Evolutionary conservation across 2,888 invertebrate species (phyloP), one percentile per base, ranked within the genome.

Genomic region (Cryptus viduatorius): DNA sequence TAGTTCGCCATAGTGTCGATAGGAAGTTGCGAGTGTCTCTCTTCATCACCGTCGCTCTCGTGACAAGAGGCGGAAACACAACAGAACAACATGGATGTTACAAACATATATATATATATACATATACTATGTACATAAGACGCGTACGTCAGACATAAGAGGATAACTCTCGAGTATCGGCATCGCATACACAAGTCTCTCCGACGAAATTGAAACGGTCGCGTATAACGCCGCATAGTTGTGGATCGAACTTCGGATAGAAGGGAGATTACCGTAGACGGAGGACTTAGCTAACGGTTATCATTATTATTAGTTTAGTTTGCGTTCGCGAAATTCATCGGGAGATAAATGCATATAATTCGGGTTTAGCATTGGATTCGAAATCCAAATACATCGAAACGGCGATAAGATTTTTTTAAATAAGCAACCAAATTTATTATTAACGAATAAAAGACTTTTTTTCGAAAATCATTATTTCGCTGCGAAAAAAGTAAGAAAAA

Each of bases 161-260:
- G 56, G 56, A 56, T 56, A 56, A 56, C 56, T 56, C 19, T 56
- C 10, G 56, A 24, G 56, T 56, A 56, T 56, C 56, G 19, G 24
- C 24, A 16, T 56, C 24, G 16, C 56, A 24, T 56, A 19, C 56
- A 16, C 56, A 19, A 56, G 16, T 56, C 19, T 56, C 24, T 7
- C 4, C 56, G 56, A 10, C 56, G 56, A 56, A 19, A 19, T 56
- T 56, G 56, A 10, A 56, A 24, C 24, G 56, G 19, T 37, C 56
- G 56, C 19, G 19, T 56, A 10, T 10, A 56, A 56, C 56, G 10
- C 56, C 24, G 10, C 56, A 37, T 4, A 56, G 56, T 56, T 10
- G 5, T 8, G 19, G 56, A 56, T 56, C 56, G 56, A 56, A 56
- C 19, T 56, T 56, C 24, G 4, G 19, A 56, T 10, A 56, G 56